Conservation (phyloP, 2,888 invertebrate species). For the Pollenia amentaria region DNA sequence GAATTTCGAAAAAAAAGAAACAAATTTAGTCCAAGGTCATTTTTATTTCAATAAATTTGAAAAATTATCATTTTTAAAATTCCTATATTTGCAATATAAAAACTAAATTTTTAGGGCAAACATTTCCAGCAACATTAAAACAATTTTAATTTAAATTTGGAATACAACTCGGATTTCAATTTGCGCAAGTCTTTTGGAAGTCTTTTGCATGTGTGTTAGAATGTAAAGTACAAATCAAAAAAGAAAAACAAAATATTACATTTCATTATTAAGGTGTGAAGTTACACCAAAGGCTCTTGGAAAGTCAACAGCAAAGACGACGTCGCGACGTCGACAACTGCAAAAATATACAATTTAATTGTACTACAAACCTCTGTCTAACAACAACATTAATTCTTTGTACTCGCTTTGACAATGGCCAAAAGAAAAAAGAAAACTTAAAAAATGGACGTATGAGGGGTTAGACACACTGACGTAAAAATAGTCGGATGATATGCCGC, state of each 20-base stretch:
- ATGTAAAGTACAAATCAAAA: conserved; percentile 9
- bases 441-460: conserved; percentile 20
- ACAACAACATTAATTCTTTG: conserved; percentile 23
- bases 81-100: conserved; percentile 29
- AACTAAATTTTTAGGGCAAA: conserved; percentile 8
- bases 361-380: conserved; percentile 35
- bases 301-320: conserved; percentile 29
- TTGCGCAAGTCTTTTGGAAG: conserved; percentile 73
- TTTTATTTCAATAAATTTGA: conserved; percentile 59
- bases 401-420: conserved; percentile 5
- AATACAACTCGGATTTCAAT: conserved; percentile 53
- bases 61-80: conserved; percentile 57
- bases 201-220: conserved; percentile 2
- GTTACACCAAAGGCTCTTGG: conserved; percentile 49
- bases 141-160: conserved; percentile 40
- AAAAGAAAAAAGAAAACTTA: not conserved
- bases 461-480: conserved; percentile 28
- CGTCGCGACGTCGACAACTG: conserved; percentile 26
- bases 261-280: conserved; percentile 64
- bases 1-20: conserved; percentile 23
- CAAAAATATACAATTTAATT: conserved; percentile 51
- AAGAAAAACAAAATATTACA: not conserved
- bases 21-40: conserved; percentile 70
- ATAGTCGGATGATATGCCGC: conserved; percentile 8
- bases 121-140: conserved; percentile 27